These are phyloP conservation scores for Thalassaphorura encarpata DNA, from an alignment of 1,140 invertebrate species.

Conservation along the genomic window DNA sequence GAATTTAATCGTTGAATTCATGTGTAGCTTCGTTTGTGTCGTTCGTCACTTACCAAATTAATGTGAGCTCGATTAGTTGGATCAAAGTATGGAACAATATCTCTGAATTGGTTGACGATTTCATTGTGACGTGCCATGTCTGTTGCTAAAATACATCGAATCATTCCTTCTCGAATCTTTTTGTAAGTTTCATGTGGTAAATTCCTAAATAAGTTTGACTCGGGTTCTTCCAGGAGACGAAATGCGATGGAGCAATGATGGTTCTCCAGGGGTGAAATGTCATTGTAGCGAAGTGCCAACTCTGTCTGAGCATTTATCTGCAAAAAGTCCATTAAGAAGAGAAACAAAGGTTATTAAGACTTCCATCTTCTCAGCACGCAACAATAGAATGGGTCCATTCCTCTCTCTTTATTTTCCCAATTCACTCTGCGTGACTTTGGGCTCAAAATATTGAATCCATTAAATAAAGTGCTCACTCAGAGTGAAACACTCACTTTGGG, in stretches of 20 bases:
- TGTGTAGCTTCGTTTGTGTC: not conserved
- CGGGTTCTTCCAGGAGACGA: constrained; percentile 60
- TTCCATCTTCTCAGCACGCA: too few species aligned
- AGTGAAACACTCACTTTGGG: too few species aligned
- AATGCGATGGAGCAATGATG: constrained; percentile 82
- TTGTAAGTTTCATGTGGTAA: constrained; percentile 51
- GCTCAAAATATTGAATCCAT: too few species aligned
- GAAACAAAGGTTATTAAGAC: too few species aligned
- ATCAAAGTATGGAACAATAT: constrained; percentile 59
- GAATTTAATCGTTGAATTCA: not conserved
- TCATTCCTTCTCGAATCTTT: constrained; percentile 64
- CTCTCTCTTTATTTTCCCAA: too few species aligned
- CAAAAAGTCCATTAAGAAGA: too few species aligned
- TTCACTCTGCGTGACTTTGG: too few species aligned
- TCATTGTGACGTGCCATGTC: constrained; percentile 79
- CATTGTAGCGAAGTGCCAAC: constrained; percentile 73
- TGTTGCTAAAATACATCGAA: constrained; percentile 71
- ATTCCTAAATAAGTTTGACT: constrained; percentile 66
- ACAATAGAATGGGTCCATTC: too few species aligned
- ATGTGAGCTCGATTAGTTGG: constrained; percentile 62
- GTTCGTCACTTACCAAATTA: constrained; percentile 58
- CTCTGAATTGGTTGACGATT: constrained; percentile 65
- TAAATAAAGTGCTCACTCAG: too few species aligned
- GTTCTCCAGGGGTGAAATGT: constrained; percentile 79
- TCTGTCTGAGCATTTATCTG: constrained; percentile 74